These are phyloP conservation scores for Neogobius melanostomus DNA, from an alignment of 2,113 vertebrate genomes.

Conservation along the genomic window DNA sequence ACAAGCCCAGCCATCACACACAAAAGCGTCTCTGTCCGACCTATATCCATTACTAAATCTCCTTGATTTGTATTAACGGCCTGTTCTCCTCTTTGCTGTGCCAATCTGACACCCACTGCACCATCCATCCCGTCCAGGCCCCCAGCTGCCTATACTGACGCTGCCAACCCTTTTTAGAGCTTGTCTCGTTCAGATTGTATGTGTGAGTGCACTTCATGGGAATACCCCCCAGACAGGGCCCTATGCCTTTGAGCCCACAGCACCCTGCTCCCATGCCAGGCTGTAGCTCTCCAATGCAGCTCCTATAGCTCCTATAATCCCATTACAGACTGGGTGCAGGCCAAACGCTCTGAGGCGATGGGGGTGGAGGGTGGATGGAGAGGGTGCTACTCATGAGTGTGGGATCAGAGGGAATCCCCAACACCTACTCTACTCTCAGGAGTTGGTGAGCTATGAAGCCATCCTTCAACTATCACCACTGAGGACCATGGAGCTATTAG, in stretches of 20 bases:
- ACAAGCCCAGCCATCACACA: conserved; percentile 36
- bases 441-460: not conserved
- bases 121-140: conserved; percentile 51
- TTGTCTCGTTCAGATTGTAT: conserved; percentile 62
- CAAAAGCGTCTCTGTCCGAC: conserved; percentile 63
- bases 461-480: conserved; percentile 1
- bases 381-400: not conserved
- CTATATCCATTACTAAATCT: conserved; percentile 65
- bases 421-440: conserved; percentile 5
- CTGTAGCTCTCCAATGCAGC: conserved; percentile 50
- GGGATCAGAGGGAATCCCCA: conserved; percentile 37
- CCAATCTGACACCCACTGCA: conserved; percentile 60
- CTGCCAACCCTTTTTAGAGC: conserved; percentile 69
- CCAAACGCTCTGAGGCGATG: conserved; percentile 54
- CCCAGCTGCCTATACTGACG: conserved; percentile 69
- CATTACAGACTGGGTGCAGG: conserved; percentile 64
- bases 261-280: conserved; percentile 66
- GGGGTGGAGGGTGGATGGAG: conserved; percentile 7
- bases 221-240: conserved; percentile 64
- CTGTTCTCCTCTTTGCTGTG: conserved; percentile 55
- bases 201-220: conserved; percentile 45
- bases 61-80: conserved; percentile 68
- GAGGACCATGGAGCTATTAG: not conserved
- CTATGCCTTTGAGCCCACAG: conserved; percentile 52
- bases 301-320: conserved; percentile 67